Conservation (phyloP, 2,113 vertebrate species). For the Oreocharis arfaki region DNA sequence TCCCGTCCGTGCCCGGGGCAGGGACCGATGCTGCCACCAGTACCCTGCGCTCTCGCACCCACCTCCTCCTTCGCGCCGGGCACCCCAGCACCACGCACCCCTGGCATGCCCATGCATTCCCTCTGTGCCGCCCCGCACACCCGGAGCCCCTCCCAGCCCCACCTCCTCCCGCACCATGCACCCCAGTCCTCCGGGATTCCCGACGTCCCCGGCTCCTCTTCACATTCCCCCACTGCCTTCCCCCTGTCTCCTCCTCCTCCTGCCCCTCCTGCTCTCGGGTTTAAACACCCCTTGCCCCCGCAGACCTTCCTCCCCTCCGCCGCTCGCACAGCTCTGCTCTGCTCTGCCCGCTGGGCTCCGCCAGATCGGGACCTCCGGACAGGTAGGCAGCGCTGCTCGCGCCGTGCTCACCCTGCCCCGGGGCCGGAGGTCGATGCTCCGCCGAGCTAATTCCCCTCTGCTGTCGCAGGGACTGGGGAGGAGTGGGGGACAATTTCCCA, state of each 20-base stretch:
- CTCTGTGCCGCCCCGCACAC: background rate
- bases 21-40: background rate
- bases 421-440: background rate
- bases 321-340: background rate
- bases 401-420: background rate
- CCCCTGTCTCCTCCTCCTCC: background rate
- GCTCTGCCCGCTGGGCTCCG: background rate
- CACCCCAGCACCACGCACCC: background rate
- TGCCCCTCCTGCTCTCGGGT: background rate
- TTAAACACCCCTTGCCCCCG: background rate
- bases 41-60: background rate
- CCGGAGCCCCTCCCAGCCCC: background rate
- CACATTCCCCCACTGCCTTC: conserved; percentile 34
- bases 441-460: background rate
- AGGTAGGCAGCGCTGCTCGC: conserved; percentile 11
- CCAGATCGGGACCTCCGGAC: background rate
- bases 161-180: background rate
- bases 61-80: background rate
- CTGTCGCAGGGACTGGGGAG: background rate
- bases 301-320: background rate
- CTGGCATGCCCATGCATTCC: background rate
- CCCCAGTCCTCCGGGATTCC: background rate
- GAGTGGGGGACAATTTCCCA: background rate
- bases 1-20: conserved; percentile 9
- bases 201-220: background rate